These are phyloP conservation scores for Volucella zonaria DNA, from an alignment of 2,888 invertebrate species.

Conservation along the genomic window DNA sequence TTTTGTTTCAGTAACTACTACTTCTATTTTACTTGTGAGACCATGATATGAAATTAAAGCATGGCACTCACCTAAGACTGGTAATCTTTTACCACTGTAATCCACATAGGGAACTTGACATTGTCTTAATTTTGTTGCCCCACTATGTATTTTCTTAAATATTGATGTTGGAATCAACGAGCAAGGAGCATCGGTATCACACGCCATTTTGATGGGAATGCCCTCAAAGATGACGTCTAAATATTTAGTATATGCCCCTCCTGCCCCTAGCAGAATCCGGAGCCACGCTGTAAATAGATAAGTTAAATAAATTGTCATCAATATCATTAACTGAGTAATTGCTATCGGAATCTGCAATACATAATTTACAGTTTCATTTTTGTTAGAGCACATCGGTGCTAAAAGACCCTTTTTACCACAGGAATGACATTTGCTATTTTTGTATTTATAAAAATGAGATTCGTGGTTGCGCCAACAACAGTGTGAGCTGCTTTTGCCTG, in stretches of 20 bases:
- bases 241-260: too few relatives aligned
- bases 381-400: neutral
- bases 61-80: slow-evolving; percentile 35
- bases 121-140: slow-evolving; percentile 2
- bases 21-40: slow-evolving; percentile 10
- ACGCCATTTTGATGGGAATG: slow-evolving; percentile 25
- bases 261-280: slow-evolving; percentile 23
- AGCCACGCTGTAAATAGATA: slow-evolving; percentile 39
- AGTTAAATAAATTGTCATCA: neutral
- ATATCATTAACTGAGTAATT: neutral
- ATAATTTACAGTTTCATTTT: neutral
- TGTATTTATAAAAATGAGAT: slow-evolving; percentile 1
- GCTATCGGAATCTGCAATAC: neutral
- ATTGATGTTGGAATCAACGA: slow-evolving; percentile 50
- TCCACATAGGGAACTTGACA: slow-evolving; percentile 33
- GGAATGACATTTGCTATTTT: neutral
- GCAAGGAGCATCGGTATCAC: slow-evolving; percentile 56
- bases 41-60: slow-evolving; percentile 33
- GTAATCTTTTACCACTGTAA: slow-evolving; percentile 26
- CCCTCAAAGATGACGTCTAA: slow-evolving; percentile 27
- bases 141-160: slow-evolving; percentile 11
- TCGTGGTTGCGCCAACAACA: neutral
- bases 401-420: neutral
- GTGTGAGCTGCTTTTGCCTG: too few relatives aligned
- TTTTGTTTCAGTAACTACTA: slow-evolving; percentile 28